Evolutionary conservation across 2,113 vertebrate species (phyloP), one percentile per base, ranked within the genome.

Genomic region (Heliornis fulica): DNA sequence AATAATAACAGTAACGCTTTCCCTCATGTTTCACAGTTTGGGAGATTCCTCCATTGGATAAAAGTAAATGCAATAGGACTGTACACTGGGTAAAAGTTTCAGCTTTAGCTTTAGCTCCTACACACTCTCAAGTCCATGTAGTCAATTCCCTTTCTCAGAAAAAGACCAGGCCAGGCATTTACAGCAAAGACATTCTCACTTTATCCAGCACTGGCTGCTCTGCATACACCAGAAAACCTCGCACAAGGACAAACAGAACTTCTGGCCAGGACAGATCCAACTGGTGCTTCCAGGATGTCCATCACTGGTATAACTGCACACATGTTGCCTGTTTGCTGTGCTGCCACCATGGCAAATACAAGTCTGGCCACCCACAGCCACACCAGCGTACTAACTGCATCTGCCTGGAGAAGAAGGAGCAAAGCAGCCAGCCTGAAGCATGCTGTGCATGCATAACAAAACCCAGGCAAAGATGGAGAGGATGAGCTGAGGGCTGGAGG

Each of bases 391-490:
- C 54, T 70, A 65, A 40, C 15, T 5, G 15, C 56, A 57, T 11
- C 53, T 68, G 38, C 53, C 53, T 32, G 28, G n/a, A 45, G 45
- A 74, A 64, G 4, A 32, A 0, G 0, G 32, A 65, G 34, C 2
- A 5, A 61, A 75, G 80, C 66, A 87, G 28, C 28, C 87, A 63
- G 22, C 23, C 59, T 5, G 0, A 43, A 45, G 41, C 54, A 34
- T 2, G 1, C 26, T 0, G 0, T 17, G 41, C 20, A 17, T 23
- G 12, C 28, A 36, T 41, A 59, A 25, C 34, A 79, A 69, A 70
- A 65, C 29, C 25, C n/a, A 31, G 2, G 2, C 0, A 1, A 40
- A 31, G 36, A 21, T 20, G 51, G 29, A 71, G 6, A 84, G 40
- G 45, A 46, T 0, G 6, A 13, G 14, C 13, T 57, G 22, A 9